Evolutionary conservation across 2,888 invertebrate species (phyloP), one percentile per base, ranked within the genome.

Genomic region (Leptogaster cylindrica): DNA sequence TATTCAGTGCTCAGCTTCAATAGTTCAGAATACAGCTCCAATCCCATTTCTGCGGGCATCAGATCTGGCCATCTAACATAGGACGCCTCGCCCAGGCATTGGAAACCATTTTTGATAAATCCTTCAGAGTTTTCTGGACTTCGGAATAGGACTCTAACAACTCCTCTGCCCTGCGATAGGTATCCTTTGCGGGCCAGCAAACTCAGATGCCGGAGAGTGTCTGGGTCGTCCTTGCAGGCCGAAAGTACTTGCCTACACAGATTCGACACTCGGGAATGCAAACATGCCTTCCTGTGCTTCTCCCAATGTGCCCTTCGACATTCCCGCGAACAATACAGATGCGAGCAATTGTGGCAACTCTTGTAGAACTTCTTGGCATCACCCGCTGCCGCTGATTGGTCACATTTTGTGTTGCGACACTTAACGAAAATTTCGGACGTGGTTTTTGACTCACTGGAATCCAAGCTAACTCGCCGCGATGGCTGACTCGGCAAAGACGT

Each of bases 261-360:
- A 33, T 92, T 89, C 74, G 94, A 95, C 50, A 95, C 94, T 58
- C 96, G 86, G 16, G 94, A 94, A 80, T 95, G 94, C 70, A 94
- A 83, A 78, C 97, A 97, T 33, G 91, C 90, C 75, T 91, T 91
- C 70, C 95, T 88, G 78, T 97, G 97, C 75, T 91, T 90, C 77
- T 93, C 92, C 96, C 96, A 97, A 79, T 97, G 95, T 10, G 91
- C 88, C 70, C 92, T 84, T 20, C 97, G 87, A 79, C 97, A 97
- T 75, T 92, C 90, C 69, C 93, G 86, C 70, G 94, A 93, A 82
- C 97, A 97, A 82, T 97, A 97, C 76, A 92, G 88, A 76, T 95
- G 93, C 73, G 92, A 91, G 83, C 97, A 97, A 80, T 97, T 96
- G 83, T 95, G 95, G 81, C 93, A 93, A 74, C 91, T 92, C 80